Evolutionary conservation across 2,113 vertebrate genomes (phyloP).

Genomic region (Tursiops truncatus): DNA sequence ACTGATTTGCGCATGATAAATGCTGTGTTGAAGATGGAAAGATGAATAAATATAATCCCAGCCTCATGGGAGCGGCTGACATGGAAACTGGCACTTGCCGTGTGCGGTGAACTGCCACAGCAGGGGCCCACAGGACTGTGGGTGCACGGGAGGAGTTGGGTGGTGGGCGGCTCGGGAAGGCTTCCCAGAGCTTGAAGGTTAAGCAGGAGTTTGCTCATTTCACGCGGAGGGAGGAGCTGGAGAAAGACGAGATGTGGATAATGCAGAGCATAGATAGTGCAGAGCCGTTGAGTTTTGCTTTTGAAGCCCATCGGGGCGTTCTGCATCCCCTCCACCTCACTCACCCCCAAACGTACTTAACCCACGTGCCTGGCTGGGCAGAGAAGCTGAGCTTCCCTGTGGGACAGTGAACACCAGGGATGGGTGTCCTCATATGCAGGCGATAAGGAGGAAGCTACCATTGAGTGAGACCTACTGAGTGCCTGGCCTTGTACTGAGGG

Average conservation of each 20-base stretch:
- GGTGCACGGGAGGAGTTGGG: no score
- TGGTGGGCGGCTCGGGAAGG: not conserved
- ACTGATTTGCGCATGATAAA: not conserved
- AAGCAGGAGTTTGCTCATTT: not conserved
- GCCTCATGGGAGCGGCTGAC: not conserved
- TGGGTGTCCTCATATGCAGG: not conserved
- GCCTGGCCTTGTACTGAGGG: not conserved
- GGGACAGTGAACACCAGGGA: not conserved
- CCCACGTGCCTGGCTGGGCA: not conserved
- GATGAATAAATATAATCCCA: not conserved
- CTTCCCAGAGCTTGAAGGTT: not conserved
- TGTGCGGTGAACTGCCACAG: not conserved
- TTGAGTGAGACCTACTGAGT: not conserved
- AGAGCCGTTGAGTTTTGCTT: slow-evolving; percentile 20
- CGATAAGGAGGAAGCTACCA: not conserved
- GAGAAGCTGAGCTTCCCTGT: not conserved
- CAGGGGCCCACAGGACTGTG: not conserved
- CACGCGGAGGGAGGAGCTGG: not conserved
- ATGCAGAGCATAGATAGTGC: not conserved
- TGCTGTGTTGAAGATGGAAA: not conserved
- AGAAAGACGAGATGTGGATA: not conserved
- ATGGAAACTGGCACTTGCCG: not conserved
- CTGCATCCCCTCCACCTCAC: not conserved
- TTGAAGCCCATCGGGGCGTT: not conserved
- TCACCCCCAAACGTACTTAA: not conserved